These are phyloP conservation scores for Archivesica marissinica DNA, from an alignment of 1,140 invertebrate species.

Conservation along the genomic window DNA sequence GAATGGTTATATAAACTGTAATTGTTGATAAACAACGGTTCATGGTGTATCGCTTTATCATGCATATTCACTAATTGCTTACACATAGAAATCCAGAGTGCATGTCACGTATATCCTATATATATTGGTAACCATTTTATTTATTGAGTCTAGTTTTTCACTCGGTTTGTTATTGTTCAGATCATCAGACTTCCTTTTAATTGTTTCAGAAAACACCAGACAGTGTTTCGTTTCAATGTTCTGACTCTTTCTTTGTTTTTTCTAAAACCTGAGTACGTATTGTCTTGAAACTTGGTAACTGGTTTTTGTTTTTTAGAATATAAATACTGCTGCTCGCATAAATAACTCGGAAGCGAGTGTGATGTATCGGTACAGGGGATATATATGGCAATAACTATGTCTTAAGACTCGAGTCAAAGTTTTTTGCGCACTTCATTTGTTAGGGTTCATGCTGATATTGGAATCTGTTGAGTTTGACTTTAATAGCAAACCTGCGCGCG, in stretches of 20 bases:
- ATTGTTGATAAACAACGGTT: constrained; percentile 21
- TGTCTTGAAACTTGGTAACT: constrained; percentile 4
- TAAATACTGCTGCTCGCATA: background rate
- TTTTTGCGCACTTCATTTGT: constrained; percentile 20
- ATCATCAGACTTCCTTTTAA: background rate
- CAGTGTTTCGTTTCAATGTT: background rate
- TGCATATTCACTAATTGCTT: constrained; percentile 32
- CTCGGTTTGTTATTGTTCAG: constrained; percentile 15
- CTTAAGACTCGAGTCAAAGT: background rate
- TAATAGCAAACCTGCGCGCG: background rate
- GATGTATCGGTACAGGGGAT: constrained; percentile 11
- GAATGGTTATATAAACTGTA: constrained; percentile 5
- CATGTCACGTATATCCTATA: background rate
- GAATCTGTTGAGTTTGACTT: constrained; percentile 15
- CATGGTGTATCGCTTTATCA: constrained; percentile 37
- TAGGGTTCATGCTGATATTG: constrained; percentile 6
- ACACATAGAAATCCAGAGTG: background rate
- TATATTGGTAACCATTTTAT: constrained; percentile 29
- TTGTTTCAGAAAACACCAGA: constrained; percentile 2
- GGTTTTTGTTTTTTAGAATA: constrained; percentile 5
- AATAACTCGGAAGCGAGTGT: background rate
- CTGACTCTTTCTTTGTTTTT: constrained; percentile 4
- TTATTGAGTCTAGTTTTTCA: constrained; percentile 16
- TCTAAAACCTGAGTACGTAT: background rate
- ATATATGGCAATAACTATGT: background rate